A percentile compares a stretch with the other conserved stretches of the same genome.
These are phyloP conservation scores for Drosophila borborema DNA, from an alignment of 2,888 invertebrate species.

Conservation along the genomic window DNA sequence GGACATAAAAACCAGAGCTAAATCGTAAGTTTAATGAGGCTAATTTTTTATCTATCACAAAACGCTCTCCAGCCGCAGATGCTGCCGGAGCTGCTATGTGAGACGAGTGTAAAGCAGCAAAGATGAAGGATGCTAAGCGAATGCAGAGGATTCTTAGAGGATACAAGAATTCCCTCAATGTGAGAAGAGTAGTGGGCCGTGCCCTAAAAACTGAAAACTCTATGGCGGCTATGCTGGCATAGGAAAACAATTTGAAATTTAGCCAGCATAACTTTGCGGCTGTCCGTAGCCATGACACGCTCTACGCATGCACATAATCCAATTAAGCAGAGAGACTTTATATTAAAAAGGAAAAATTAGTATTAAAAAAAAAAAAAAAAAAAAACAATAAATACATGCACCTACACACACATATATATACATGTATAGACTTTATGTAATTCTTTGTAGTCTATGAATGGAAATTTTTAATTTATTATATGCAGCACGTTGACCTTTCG, in stretches of 20 bases:
- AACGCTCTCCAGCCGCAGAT: not conserved
- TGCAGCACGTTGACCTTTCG: not conserved
- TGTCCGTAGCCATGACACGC: not conserved
- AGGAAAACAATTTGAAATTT: not conserved
- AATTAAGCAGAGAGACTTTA: not conserved
- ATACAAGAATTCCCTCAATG: not conserved
- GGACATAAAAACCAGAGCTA: not conserved
- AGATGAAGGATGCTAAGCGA: not conserved
- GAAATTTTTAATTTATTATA: not conserved
- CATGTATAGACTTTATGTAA: not conserved
- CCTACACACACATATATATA: not conserved
- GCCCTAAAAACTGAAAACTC: not conserved
- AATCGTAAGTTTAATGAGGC: conserved; percentile 2
- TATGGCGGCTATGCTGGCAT: not conserved
- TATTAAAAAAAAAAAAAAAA: not conserved
- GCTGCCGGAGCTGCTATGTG: not conserved
- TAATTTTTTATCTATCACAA: conserved; percentile 3
- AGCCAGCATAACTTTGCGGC: not conserved
- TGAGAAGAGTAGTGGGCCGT: not conserved
- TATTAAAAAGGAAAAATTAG: not conserved
- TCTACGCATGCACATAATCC: not conserved
- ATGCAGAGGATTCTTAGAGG: not conserved
- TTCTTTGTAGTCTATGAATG: not conserved
- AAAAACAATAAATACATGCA: not conserved
- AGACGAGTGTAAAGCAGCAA: not conserved